Base-by-base conservation (phyloP, 2,113 vertebrate genomes). In the Callocephalon fimbriatum region DNA sequence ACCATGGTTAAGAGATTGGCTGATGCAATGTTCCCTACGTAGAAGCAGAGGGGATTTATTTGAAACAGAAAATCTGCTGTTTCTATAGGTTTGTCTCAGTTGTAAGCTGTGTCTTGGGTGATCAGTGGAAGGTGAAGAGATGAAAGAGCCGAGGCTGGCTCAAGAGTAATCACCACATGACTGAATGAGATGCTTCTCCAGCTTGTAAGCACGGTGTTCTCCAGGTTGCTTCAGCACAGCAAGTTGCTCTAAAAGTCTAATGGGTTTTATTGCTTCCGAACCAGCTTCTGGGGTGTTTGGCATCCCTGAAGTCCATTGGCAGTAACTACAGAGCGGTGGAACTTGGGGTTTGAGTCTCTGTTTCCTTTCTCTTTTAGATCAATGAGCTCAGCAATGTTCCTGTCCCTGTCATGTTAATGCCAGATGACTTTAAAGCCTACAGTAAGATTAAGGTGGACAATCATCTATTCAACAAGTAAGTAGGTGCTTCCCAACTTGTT, bases 361-460 rank as follows among this genome's bases (percentile, higher is more conserved):
- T 61, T 80, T 66, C 53, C 37, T 87, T 48, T 95, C 79, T 97
- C 94, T 86, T 96, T 31, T 97, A 99, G 99, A 98, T 99, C 98
- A 99, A 99, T 4, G 99, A 99, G 95, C 98, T 99, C 97, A 99
- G 99, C 98, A 99, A 99, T 56, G 99, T 99, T 91, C 99, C 99
- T 13, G 99, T 99, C 89, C 99, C 99, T 7, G 99, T 99, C 94
- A 99, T 99, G 99, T 90, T 99, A 67, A 99, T 99, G 99, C 99
- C 99, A 10, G 99, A 99, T 79, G 99, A 99, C 98, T 99, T 99
- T 96, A 99, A 99, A 98, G 99, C 99, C 95, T 99, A 99, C 98
- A 99, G 99, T 94, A 99, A 99, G 98, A 99, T 99, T 96, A 99
- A 99, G 98, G 99, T 99, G 99, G 99, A 99, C 98, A 99, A 99